Evolutionary conservation across 92 coral and sea anemone species (phyloP), one percentile per base, ranked within the genome.

Genomic region (Porites lobata): DNA sequence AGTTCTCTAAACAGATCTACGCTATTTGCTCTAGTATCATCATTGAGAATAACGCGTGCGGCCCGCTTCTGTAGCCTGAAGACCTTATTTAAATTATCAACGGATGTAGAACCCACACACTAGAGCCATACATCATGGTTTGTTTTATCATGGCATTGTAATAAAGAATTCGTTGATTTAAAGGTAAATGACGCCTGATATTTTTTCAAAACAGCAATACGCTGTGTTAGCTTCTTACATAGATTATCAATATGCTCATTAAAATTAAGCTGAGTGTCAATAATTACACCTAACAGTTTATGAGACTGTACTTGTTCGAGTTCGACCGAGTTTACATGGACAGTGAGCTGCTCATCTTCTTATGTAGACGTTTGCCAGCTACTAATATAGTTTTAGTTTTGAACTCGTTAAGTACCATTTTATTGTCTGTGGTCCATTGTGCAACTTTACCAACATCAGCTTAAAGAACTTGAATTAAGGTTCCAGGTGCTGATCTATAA

Each of bases 51-150:
- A 13, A 87, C 91, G 38, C 91, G 83, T 9, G 94, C 94, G 26
- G 91, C 82, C 7, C 89, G 91, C 43, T 91, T 78, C 79, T 91
- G 94, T n/a, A 91, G 72, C 66, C 78, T 77, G 26, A 92, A 92
- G 18, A 91, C 91, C 56, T 70, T 91, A 62, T 91, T 81, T 8
- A 87, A 21, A 63, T 87, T 81, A 14, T 81, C 91, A 50, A 69
- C 82, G 18, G 91, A 90, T 9, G 20, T 73, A 20, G 88, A 62
- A 84, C 56, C 74, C 74, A 74, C 56, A 74, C 72, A 75, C 66
- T 86, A 76, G 83, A 86, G 75, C 76, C n/a, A n/a, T n/a, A n/a
- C n/a, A n/a, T n/a, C n/a, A n/a, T n/a, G n/a, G n/a, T n/a, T n/a
- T n/a, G n/a, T n/a, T n/a, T n/a, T n/a, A n/a, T n/a, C n/a, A n/a